Conservation (phyloP, 2,888 invertebrate species). For the Imbricaverruca yamaguchii region DNA sequence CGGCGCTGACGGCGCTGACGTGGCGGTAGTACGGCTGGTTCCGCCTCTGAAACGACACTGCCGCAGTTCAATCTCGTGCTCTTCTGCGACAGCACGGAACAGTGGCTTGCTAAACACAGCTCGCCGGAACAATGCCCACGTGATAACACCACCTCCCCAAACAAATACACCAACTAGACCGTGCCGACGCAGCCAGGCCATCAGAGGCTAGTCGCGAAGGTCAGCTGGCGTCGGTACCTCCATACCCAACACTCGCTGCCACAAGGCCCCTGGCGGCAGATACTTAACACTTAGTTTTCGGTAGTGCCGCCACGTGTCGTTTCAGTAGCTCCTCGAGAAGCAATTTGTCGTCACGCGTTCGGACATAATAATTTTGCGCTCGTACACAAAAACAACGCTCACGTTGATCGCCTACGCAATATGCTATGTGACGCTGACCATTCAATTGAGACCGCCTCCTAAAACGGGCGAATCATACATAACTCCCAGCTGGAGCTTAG, state of each 20-base stretch:
- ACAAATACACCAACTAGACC: not conserved
- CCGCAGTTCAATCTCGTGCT: too few species aligned
- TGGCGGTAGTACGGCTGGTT: too few species aligned
- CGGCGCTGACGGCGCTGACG: too few species aligned
- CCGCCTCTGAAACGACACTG: too few species aligned
- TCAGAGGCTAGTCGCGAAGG: not conserved
- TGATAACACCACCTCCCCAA: not conserved
- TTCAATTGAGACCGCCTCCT: not conserved
- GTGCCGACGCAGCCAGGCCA: not conserved
- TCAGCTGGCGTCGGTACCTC: not conserved
- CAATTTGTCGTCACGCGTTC: not conserved
- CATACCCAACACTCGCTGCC: not conserved
- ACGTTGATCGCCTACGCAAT: not conserved
- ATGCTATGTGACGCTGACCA: not conserved
- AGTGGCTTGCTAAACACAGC: not conserved
- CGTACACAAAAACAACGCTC: not conserved
- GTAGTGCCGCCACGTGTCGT: not conserved
- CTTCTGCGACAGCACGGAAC: too few species aligned
- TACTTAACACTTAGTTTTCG: not conserved
- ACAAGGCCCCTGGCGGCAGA: not conserved
- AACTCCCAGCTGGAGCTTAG: not conserved
- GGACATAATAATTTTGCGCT: not conserved
- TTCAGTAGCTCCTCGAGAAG: not conserved
- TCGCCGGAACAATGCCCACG: conserved; percentile 2
- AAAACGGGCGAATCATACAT: not conserved